Percentiles rank a stretch among this genome's conserved stretches.
phyloP scores from a whole-genome alignment of 1,140 invertebrate species.

The Adoxophyes honmai region DNA sequence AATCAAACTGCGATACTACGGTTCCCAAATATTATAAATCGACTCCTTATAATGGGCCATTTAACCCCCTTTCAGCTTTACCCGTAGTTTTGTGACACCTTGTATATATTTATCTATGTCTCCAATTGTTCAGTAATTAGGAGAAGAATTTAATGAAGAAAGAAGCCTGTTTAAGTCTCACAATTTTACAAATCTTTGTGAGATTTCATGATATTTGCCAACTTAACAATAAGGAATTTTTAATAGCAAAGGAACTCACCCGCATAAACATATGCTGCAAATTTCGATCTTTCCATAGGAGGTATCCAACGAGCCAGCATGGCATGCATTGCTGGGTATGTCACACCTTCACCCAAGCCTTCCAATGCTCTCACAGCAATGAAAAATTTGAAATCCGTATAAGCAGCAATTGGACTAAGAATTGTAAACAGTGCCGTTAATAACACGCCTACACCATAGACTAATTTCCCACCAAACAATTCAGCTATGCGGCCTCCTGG shows the following conservation, averaged over 20 bases:
- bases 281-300: constrained; percentile 87
- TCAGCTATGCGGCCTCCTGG: constrained; percentile 91
- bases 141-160: no score
- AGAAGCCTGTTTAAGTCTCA: no score
- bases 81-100: no score
- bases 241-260: constrained; percentile 80
- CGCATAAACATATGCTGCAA: constrained; percentile 88
- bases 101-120: no score
- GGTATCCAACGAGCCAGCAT: constrained; percentile 91
- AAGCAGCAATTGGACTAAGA: constrained; percentile 85
- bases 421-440: constrained; percentile 88
- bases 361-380: constrained; percentile 88
- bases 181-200: no score
- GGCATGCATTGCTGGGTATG: constrained; percentile 89
- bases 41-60: no score
- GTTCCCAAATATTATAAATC: no score
- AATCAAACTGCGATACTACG: no score
- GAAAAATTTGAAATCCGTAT: constrained; percentile 83
- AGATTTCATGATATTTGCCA: no score
- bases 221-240: no score
- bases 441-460: constrained; percentile 88
- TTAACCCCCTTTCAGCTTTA: no score
- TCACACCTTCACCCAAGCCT: constrained; percentile 92
- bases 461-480: constrained; percentile 86
- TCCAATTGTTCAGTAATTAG: no score